Conservation (phyloP, 2,113 vertebrate species). For the Megaceryle torquata region DNA sequence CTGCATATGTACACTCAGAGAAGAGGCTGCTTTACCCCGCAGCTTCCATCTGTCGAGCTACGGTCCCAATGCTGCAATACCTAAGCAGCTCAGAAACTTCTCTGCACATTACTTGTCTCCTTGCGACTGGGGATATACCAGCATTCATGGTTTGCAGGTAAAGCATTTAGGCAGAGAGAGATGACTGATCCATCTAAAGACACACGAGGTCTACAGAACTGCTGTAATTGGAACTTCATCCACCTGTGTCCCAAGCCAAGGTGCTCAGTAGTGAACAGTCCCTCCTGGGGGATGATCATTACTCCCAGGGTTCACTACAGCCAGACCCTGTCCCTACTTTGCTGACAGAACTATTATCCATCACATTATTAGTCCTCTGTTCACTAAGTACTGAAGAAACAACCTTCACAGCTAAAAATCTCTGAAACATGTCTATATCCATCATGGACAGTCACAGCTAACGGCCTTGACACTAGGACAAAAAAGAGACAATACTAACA, state of each 20-base stretch:
- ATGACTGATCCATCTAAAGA: neutral
- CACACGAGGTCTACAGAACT: neutral
- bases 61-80: neutral
- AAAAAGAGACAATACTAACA: neutral
- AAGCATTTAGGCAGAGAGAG: neutral
- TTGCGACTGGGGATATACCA: neutral
- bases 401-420: neutral
- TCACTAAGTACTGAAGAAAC: neutral
- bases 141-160: neutral
- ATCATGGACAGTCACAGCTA: neutral
- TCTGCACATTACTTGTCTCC: neutral
- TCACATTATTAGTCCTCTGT: neutral
- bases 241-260: neutral
- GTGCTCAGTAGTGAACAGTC: neutral
- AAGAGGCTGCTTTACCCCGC: neutral
- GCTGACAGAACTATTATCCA: neutral
- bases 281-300: neutral
- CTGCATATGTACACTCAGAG: neutral
- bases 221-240: neutral
- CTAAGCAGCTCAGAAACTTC: neutral
- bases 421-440: neutral
- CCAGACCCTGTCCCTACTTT: neutral
- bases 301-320: fast-evolving
- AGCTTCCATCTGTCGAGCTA: neutral
- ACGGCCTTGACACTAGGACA: neutral